Base-by-base conservation (phyloP, 2,888 invertebrate genomes). In the Hydrotaea diabolus region DNA sequence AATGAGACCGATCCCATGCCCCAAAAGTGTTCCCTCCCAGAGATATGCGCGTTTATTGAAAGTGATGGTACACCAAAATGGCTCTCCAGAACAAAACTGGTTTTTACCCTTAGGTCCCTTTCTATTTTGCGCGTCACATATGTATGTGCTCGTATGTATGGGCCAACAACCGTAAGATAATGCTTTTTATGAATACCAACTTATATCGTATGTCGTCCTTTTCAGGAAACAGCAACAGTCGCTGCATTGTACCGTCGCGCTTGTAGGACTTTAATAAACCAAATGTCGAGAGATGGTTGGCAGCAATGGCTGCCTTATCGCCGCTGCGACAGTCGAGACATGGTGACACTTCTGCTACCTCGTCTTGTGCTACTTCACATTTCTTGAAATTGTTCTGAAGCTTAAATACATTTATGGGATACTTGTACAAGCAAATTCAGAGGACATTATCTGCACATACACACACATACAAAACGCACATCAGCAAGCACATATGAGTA, bases 121-220 rank as follows among this genome's bases (percentile, higher is more conserved):
- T n/a, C n/a, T n/a, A n/a, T n/a, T n/a, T n/a, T n/a, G n/a, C n/a
- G n/a, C n/a, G n/a, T n/a, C n/a, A n/a, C n/a, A n/a, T n/a, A n/a
- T n/a, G n/a, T n/a, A n/a, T n/a, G n/a, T n/a, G n/a, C n/a, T n/a
- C 21, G 46, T 7, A 31, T 31, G 23, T 69, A 46, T 46, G 46
- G 69, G 69, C 69, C 69, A 69, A 69, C 46, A 43, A 69, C 7
- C 46, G 69, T 69, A 8, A 69, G 69, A 43, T 69, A 69, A 69
- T 69, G 21, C 13, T 21, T 46, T 69, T 46, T 46, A 43, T 21
- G 43, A 17, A 69, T 69, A 21, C 15, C 39, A 43, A 23, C 19
- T 9, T 23, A 15, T 17, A 69, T 13, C 1, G 13, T 9, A 66
- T 43, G 17, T 9, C 13, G 31, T 17, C 39, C 36, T n/a, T 17